Evolutionary conservation across 2,797 vertebrate species (phyloP).

Genomic region (Notolabrus celidotus): DNA sequence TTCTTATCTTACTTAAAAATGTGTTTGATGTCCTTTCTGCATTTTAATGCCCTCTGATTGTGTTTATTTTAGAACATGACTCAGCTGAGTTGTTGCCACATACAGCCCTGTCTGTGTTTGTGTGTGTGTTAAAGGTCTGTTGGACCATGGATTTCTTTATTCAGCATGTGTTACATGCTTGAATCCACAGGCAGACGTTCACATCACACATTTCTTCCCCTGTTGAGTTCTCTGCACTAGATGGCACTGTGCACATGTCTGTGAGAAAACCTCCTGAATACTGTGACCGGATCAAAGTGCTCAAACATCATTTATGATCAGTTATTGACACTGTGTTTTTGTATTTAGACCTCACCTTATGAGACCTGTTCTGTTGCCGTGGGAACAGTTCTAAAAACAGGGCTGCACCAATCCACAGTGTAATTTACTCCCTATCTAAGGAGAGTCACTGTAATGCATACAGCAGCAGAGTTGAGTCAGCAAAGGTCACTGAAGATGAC

Average conservation of each 20-base stretch:
- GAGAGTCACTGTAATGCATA: slow-evolving; percentile 43
- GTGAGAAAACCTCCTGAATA: slow-evolving; percentile 20
- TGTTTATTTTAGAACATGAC: not conserved
- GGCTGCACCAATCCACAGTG: slow-evolving; percentile 19
- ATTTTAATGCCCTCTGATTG: not conserved
- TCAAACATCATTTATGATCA: slow-evolving; percentile 59
- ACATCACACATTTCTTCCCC: not conserved
- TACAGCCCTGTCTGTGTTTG: too few species aligned
- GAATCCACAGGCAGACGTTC: not conserved
- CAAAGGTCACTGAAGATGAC: slow-evolving; percentile 72
- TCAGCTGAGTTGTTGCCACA: not conserved
- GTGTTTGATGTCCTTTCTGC: not conserved
- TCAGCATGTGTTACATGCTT: not conserved
- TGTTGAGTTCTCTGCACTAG: slow-evolving; percentile 60
- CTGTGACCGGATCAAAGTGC: slow-evolving; percentile 41
- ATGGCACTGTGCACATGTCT: slow-evolving; percentile 76
- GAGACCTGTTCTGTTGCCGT: slow-evolving; percentile 41
- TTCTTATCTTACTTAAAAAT: not conserved
- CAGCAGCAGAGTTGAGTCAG: slow-evolving; percentile 66
- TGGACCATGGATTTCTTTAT: too few species aligned
- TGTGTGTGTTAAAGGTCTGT: too few species aligned
- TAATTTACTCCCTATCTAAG: slow-evolving; percentile 25
- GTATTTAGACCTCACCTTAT: slow-evolving; percentile 57
- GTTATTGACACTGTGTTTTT: slow-evolving; percentile 62
- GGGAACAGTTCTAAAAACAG: slow-evolving; percentile 45